Percentiles rank a stretch among this genome's conserved stretches.
phyloP scores from a whole-genome alignment of 2,113 vertebrate genomes.

The Penelope pileata region DNA sequence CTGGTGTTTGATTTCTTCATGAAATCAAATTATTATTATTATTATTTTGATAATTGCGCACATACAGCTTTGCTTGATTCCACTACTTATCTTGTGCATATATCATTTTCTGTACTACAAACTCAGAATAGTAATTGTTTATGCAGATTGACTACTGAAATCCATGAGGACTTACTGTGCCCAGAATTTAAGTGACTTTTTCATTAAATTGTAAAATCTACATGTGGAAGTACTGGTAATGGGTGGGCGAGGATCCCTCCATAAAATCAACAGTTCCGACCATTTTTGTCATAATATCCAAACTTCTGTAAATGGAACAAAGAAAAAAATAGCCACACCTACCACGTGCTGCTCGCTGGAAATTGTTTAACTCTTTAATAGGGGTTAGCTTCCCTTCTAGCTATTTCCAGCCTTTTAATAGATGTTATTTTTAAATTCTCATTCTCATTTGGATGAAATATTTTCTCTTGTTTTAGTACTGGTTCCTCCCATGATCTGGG shows the following conservation, averaged over 20 bases:
- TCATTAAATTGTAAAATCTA: not conserved
- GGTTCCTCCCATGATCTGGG: not conserved
- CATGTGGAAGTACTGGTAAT: not conserved
- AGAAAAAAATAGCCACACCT: not conserved
- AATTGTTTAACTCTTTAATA: not conserved
- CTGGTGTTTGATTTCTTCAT: not conserved
- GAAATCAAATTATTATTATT: not conserved
- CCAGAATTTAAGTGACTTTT: not conserved
- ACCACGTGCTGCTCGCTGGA: not conserved
- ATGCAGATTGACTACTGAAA: not conserved
- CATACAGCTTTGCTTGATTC: not conserved
- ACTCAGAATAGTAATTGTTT: not conserved
- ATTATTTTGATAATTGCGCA: not conserved
- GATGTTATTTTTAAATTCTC: not conserved
- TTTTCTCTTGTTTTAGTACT: not conserved
- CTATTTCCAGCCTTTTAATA: not conserved
- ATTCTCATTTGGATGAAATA: not conserved
- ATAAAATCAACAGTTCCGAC: not conserved
- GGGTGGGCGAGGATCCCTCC: not conserved
- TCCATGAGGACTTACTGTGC: not conserved
- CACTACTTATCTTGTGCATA: not conserved
- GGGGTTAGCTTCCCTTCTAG: not conserved
- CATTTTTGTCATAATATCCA: not conserved
- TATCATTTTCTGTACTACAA: not conserved
- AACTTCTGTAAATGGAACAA: not conserved